These are phyloP conservation scores for Orthosia incerta DNA, from an alignment of 2,888 invertebrate genomes.

Conservation along the genomic window DNA sequence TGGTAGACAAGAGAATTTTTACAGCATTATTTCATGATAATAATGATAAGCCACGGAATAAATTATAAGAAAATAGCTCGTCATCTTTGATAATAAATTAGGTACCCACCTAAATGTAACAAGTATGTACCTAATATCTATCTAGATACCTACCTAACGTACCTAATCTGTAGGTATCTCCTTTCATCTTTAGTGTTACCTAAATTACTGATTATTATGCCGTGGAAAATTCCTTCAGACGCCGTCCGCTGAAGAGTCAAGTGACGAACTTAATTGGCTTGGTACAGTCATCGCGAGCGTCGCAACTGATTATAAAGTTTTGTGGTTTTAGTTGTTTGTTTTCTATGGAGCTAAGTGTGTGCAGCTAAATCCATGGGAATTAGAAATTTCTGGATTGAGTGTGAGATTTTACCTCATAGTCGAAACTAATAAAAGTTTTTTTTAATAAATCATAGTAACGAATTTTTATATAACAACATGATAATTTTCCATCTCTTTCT, in stretches of 20 bases:
- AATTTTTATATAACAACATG: too few relatives aligned
- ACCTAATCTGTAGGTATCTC: conserved; percentile 39
- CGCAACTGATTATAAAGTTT: background rate
- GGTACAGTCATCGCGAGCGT: conserved; percentile 3
- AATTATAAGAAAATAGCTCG: conserved; percentile 28
- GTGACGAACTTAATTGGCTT: conserved; percentile 27
- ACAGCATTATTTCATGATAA: conserved; percentile 32
- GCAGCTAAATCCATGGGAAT: background rate
- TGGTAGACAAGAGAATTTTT: conserved; percentile 11
- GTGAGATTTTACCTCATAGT: background rate
- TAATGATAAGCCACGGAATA: conserved; percentile 36
- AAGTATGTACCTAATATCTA: conserved; percentile 7
- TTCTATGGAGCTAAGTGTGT: background rate
- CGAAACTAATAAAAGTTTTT: background rate
- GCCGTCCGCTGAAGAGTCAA: conserved; percentile 25
- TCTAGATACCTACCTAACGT: conserved; percentile 27
- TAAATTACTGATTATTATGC: conserved; percentile 55
- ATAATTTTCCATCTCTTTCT: background rate
- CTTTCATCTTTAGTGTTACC: conserved; percentile 43
- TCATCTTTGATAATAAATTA: conserved; percentile 47
- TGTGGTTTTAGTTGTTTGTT: conserved; percentile 1
- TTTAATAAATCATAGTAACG: too few relatives aligned
- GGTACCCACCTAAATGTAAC: conserved; percentile 13
- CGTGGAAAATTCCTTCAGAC: conserved; percentile 65
- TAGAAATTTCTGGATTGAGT: background rate